A percentile compares a stretch with the other conserved stretches of the same genome.
These are phyloP conservation scores for Synanthedon tipuliformis DNA, from an alignment of 2,888 invertebrate genomes.

Conservation along the genomic window DNA sequence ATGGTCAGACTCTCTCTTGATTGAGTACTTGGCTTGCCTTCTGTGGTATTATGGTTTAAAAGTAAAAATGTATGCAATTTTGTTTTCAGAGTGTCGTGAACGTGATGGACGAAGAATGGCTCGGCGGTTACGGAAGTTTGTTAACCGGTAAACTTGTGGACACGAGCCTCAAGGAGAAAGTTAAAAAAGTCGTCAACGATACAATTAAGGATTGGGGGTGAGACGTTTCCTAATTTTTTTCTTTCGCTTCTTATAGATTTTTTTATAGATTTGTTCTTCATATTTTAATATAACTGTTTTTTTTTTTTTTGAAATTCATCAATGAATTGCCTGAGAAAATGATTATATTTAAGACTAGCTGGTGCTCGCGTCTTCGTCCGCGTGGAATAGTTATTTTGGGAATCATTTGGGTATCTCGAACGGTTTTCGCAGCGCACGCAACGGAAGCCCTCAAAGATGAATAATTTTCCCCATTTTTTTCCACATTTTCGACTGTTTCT, in stretches of 20 bases:
- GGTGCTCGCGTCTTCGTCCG: no score
- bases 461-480: no score
- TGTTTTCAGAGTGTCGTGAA: slow-evolving; percentile 63
- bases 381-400: no score
- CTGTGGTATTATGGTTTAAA: background rate
- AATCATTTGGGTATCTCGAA: no score
- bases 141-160: slow-evolving; percentile 72
- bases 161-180: slow-evolving; percentile 37
- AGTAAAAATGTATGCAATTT: no score
- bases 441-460: no score
- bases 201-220: slow-evolving; percentile 62
- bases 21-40: no score
- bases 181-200: slow-evolving; percentile 60
- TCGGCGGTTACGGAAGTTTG: slow-evolving; percentile 73
- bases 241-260: background rate
- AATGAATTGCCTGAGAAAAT: background rate
- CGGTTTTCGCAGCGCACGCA: no score
- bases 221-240: slow-evolving; percentile 9
- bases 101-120: slow-evolving; percentile 72
- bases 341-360: no score
- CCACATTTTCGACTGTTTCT: no score
- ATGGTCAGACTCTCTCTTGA: no score
- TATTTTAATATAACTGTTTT: no score
- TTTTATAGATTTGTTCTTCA: background rate
- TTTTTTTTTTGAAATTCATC: background rate